Evolutionary conservation across 2,113 vertebrate genomes (phyloP), one percentile per base, ranked within the genome.

Genomic region (Muntiacus reevesi): DNA sequence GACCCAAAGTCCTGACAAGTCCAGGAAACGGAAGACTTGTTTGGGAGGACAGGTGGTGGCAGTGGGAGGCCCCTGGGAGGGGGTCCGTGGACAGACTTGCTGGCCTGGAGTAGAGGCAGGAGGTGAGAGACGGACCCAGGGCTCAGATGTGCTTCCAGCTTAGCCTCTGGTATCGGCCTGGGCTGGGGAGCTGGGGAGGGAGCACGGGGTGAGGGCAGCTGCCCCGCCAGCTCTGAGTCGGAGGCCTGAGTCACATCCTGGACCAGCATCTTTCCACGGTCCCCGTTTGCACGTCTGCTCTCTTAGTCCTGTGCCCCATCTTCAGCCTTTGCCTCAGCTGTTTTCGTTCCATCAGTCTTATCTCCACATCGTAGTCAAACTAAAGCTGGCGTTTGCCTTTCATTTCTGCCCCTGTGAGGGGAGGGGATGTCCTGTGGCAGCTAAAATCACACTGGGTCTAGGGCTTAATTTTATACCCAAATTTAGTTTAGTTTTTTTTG

Each of bases 381-480:
- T 54, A 27, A 82, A 62, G 21, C 81, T 25, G 62, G 45, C 88
- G 64, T 54, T 74, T 45, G 43, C 59, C 54, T 95, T 83, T 91
- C 50, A 33, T 40, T 86, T 85, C 54, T 40, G 76, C 54, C 45
- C 3, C 0, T 30, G 36, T 17, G 15, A 25, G 30, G 40, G 52
- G 33, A 12, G 50, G 23, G 30, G 33, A 33, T 81, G 57, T 50
- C 28, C 7, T 7, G 11, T 54, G 76, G 60, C 50, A 15, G 60
- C 64, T 30, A n/a, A 16, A 87, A n/a, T 55, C 89, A 40, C 71
- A 9, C 30, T 47, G 33, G 62, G 47, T 60, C 36, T 76, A 55
- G 28, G n/a, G 33, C 59, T 95, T 81, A 86, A 92, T 87, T 89
- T 84, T 62, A 55, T n/a, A 60, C n/a, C n/a, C 67, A 92, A 71